These are phyloP conservation scores for Amblyjoppa proteus DNA, from an alignment of 2,888 invertebrate genomes.

Conservation along the genomic window DNA sequence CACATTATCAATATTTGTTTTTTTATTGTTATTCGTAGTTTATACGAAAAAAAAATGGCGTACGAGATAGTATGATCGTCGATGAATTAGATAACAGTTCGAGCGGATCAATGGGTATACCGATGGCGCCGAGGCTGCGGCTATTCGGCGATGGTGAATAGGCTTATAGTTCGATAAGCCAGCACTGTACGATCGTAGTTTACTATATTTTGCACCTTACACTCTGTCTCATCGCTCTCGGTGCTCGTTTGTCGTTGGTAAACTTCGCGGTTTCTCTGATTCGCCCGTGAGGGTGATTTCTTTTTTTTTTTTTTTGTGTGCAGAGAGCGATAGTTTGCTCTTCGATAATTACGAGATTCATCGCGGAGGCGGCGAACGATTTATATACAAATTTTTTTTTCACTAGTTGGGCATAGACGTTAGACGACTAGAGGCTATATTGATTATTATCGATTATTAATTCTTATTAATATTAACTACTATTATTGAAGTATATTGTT, in stretches of 20 bases:
- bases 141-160: constrained; percentile 72
- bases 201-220: constrained; percentile 83
- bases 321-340: constrained; percentile 13
- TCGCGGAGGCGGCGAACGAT: constrained; percentile 59
- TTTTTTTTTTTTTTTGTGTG: neutral
- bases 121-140: constrained; percentile 68
- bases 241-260: constrained; percentile 68
- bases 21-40: constrained; percentile 59
- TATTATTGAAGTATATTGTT: constrained; percentile 75
- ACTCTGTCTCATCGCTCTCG: constrained; percentile 74
- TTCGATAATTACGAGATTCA: constrained; percentile 31
- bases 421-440: constrained; percentile 84
- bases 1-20: constrained; percentile 16
- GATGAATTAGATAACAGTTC: constrained; percentile 22
- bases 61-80: constrained; percentile 48
- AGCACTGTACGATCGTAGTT: constrained; percentile 82
- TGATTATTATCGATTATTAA: constrained; percentile 78
- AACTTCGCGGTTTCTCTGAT: constrained; percentile 42
- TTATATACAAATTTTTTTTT: constrained; percentile 73
- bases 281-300: neutral
- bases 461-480: constrained; percentile 77
- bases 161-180: constrained; percentile 75
- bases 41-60: constrained; percentile 46
- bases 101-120: constrained; percentile 52
- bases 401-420: constrained; percentile 82